Evolutionary conservation across 2,888 invertebrate species (phyloP), one percentile per base, ranked within the genome.

Genomic region (Tachina lurida): DNA sequence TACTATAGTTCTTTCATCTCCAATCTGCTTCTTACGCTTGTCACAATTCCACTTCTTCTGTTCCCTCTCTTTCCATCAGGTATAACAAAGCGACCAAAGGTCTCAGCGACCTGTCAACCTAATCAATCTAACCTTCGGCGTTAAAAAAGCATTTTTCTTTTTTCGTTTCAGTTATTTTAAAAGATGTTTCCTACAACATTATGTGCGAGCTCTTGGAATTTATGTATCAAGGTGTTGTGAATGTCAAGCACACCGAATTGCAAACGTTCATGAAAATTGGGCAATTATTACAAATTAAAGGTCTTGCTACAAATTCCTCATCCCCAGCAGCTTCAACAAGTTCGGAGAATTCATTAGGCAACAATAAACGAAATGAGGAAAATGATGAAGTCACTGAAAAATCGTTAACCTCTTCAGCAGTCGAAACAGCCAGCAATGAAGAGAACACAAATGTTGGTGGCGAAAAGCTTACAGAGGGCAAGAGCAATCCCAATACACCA

Each of bases 211-310:
- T 94, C 83, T 89, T 94, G 84, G 94, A 94, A 90, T 94, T 94
- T 88, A 94, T 94, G 94, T 94, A 94, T 89, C 94, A 94, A 90
- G 94, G 94, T 15, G 94, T 94, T 84, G 94, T 94, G 3, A 94
- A 93, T 88, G 93, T 93, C 5, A 93, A 93, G 87, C 93, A 93
- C 87, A 92, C 93, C 1, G 93, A 93, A 84, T 88, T 93, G 79
- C 92, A 93, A 71, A 90, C 92, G 9, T 93, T 93, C 79, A 92
- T 93, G 92, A 93, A 93, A 89, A 93, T 93, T 63, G 93, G 93
- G 8, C 93, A 93, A 88, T 88, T 93, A 68, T 89, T 93, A 80
- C 93, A 93, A 89, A 93, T 93, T 22, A 93, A 93, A 88, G 93
- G 93, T 1, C 88, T 93, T 77, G 93, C 93, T 7, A 93, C 93